Evolutionary conservation across 1,140 invertebrate species (phyloP).

Genomic region (Brachionus rubens): DNA sequence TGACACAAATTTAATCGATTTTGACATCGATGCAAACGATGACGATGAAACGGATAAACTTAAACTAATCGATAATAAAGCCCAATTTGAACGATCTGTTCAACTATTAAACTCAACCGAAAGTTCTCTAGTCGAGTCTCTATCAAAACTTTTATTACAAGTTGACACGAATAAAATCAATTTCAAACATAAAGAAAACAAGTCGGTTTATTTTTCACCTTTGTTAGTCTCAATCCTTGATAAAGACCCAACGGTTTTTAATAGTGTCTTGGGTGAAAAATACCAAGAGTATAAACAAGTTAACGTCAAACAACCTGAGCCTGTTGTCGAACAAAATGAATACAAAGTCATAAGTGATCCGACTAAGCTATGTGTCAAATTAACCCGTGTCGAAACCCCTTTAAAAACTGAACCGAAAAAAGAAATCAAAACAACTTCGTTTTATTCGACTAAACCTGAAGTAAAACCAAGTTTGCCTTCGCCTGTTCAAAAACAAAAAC

Average conservation of each 20-base stretch:
- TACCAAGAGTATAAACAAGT: background rate
- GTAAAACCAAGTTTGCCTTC: background rate
- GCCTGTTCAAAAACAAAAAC: background rate
- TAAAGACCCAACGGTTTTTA: background rate
- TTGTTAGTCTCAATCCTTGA: background rate
- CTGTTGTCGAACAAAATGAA: background rate
- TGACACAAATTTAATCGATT: background rate
- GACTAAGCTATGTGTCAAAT: background rate
- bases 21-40: background rate
- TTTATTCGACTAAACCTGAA: background rate
- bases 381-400: background rate
- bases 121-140: background rate
- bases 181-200: background rate
- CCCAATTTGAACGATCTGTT: background rate
- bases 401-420: background rate
- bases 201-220: background rate
- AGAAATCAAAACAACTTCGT: background rate
- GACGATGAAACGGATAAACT: background rate
- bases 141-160: background rate
- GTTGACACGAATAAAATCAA: conserved; percentile 1
- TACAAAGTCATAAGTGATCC: background rate
- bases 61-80: background rate
- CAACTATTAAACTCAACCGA: background rate
- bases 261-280: background rate
- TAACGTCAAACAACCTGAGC: background rate